Evolutionary conservation across 2,888 invertebrate species (phyloP).

Genomic region (Elgonia sp.): DNA sequence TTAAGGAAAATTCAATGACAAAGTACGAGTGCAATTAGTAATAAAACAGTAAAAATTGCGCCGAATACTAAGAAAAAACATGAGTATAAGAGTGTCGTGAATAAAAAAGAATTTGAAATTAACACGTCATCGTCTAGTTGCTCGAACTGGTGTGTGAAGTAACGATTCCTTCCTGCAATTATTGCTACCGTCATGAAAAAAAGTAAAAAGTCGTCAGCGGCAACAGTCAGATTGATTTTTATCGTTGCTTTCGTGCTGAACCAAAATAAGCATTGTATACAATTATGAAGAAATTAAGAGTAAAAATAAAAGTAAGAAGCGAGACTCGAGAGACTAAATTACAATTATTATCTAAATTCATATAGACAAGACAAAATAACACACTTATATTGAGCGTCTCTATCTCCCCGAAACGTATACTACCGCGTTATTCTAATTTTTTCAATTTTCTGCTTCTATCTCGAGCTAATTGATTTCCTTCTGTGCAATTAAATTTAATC

Average conservation of each 20-base stretch:
- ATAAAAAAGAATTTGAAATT: constrained; percentile 6
- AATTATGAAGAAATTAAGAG: constrained; percentile 11
- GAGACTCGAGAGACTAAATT: too few relatives aligned
- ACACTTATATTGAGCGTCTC: too few relatives aligned
- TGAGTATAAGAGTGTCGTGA: background rate
- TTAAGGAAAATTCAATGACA: too few relatives aligned
- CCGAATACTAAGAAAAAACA: too few relatives aligned
- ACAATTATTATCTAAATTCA: too few relatives aligned
- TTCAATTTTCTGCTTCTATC: constrained; percentile 47
- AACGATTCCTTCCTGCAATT: background rate
- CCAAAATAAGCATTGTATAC: background rate
- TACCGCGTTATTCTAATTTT: constrained; percentile 16
- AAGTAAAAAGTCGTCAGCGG: background rate
- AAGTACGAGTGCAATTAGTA: too few relatives aligned
- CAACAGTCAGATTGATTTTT: constrained; percentile 4
- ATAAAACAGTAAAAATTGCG: too few relatives aligned
- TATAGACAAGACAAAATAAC: too few relatives aligned
- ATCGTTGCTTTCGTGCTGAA: constrained; percentile 6
- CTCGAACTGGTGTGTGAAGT: background rate
- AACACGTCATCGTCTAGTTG: background rate
- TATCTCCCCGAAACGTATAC: too few relatives aligned
- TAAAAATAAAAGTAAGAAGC: background rate
- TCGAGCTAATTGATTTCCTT: constrained; percentile 32
- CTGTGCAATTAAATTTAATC: constrained; percentile 44
- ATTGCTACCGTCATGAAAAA: background rate